Base-by-base conservation (phyloP, 1,140 invertebrate genomes). In the Drosophila guanche region DNA sequence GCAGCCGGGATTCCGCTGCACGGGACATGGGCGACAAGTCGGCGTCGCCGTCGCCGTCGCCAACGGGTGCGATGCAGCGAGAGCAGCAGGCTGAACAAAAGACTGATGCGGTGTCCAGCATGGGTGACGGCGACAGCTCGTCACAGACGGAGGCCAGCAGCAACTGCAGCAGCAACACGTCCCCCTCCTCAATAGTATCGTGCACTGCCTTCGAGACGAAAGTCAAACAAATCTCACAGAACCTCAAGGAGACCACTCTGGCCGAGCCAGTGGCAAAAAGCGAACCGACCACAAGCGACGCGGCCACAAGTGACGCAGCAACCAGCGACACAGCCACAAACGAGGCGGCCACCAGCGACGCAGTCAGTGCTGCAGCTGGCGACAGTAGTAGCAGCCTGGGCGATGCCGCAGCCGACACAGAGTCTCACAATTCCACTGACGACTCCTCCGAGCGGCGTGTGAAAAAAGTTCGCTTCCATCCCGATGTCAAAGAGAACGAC, bases 171-270 rank as follows among this genome's bases (percentile, higher is more conserved):
- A 57, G 60, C 62, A 63, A 48, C 50, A 63, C 58, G 50, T 54
- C 42, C 55, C 63, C 58, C 12, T 67, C 70, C 41, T 62, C 55
- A 48, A 62, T 33, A 33, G 29, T 74, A 37, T 56, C 75, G 8
- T 83, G 62, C 57, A 74, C 79, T 42, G 83, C 84, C 47, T 90
- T 90, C 43, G 88, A 90, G 67, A 72, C 79, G 27, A 90, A 90
- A 81, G 88, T 90, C 10, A 90, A 75, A 74, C 76, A 81, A 10
- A 90, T 90, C 65, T 90, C 88, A 20, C 84, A 90, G 54, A 84
- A 90, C 77, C 88, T 90, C 23, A 90, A 81, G 61, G 88, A 90
- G 42, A 90, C 88, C 20, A 90, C 89, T 20, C 66, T 90, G 33
- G 88, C 83, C 7, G 88, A 83, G 47, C 29, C 29, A 33, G 29